Conservation (phyloP, 2,797 vertebrate genomes). For the Rhinella marina region DNA sequence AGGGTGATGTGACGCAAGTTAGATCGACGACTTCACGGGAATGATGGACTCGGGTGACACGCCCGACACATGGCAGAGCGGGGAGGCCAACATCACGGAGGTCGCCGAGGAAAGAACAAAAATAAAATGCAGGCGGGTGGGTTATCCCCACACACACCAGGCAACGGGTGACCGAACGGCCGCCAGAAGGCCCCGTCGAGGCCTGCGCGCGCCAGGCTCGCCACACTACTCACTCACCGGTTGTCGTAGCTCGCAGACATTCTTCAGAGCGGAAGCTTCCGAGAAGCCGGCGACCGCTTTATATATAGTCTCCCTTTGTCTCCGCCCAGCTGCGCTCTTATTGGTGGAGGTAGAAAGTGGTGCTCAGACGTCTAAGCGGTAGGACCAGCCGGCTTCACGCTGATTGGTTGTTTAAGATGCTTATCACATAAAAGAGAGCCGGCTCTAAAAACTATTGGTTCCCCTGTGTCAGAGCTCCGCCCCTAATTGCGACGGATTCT, state of each 20-base stretch:
- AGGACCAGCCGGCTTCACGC: not conserved
- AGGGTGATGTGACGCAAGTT: no score
- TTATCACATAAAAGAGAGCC: not conserved
- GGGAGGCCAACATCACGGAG: no score
- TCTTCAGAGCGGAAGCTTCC: constrained; percentile 71
- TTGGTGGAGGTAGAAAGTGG: not conserved
- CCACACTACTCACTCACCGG: constrained; percentile 68
- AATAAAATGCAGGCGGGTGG: no score
- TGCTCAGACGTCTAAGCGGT: not conserved
- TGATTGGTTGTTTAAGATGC: not conserved
- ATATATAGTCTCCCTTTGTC: constrained; percentile 66
- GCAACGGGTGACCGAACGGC: no score
- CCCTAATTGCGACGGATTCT: not conserved
- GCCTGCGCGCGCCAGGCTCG: not conserved
- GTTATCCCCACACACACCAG: no score
- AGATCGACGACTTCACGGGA: not conserved
- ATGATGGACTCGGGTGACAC: not conserved
- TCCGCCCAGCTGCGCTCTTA: constrained; percentile 62
- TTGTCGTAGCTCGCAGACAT: constrained; percentile 77
- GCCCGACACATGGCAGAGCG: not conserved
- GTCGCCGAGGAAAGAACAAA: no score
- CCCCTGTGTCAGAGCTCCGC: not conserved
- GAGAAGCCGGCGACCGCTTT: constrained; percentile 65
- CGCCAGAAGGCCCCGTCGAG: not conserved
- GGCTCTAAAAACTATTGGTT: constrained; percentile 21